These are phyloP conservation scores for Saguinus imperator DNA, from an alignment of 2,113 vertebrate genomes.

Conservation along the genomic window DNA sequence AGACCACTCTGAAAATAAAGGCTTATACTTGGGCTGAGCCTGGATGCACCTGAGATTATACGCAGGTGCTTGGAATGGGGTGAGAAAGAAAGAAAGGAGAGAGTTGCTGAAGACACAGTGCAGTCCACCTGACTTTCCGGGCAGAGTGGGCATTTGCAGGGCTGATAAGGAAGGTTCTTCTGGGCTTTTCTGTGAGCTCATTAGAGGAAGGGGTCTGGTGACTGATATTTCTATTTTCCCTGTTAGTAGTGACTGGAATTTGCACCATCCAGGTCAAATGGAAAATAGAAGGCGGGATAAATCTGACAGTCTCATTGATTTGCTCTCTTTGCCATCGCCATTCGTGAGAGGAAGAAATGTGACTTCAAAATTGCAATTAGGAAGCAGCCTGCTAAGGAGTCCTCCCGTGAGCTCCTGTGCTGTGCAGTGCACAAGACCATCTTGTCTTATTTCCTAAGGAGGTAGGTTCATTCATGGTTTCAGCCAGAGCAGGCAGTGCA, in stretches of 20 bases:
- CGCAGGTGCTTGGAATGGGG: neutral
- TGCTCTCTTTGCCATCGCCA: slow-evolving; percentile 74
- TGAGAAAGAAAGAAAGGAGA: neutral
- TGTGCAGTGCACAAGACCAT: slow-evolving; percentile 30
- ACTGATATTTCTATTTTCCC: slow-evolving; percentile 45
- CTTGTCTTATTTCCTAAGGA: slow-evolving; percentile 42
- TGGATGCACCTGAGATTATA: neutral
- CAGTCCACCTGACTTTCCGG: neutral
- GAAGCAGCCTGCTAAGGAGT: slow-evolving; percentile 66
- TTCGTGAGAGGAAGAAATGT: slow-evolving; percentile 72
- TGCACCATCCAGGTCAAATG: slow-evolving; percentile 70
- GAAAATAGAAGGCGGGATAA: slow-evolving; percentile 70
- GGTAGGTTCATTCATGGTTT: slow-evolving; percentile 40
- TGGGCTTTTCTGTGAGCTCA: slow-evolving; percentile 44
- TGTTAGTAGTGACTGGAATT: neutral
- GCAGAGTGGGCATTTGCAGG: neutral
- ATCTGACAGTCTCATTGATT: slow-evolving; percentile 81
- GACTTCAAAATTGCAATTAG: slow-evolving; percentile 82
- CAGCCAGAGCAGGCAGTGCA: neutral
- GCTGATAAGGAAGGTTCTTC: neutral
- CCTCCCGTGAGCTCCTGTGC: neutral
- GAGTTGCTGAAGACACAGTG: neutral
- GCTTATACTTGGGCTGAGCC: neutral
- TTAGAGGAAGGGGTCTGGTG: slow-evolving; percentile 32
- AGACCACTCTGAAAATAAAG: neutral